Conservation (phyloP, 2,888 invertebrate genomes). For the Coleophora flavipennella region DNA sequence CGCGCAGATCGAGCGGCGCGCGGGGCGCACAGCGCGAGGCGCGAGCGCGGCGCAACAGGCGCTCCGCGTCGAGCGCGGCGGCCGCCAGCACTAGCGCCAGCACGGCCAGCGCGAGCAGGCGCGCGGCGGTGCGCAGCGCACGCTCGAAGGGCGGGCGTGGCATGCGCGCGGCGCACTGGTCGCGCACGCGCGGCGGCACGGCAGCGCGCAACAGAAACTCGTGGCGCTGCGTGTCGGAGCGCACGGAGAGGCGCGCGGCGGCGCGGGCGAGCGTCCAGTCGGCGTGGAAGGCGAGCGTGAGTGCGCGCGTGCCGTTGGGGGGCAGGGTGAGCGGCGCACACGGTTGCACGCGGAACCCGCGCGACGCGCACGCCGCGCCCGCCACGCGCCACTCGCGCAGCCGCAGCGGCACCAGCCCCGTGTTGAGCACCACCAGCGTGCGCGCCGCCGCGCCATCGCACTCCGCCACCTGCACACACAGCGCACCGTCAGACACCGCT, state of each 20-base stretch:
- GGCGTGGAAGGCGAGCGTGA: conserved; percentile 37
- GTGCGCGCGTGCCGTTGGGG: conserved; percentile 44
- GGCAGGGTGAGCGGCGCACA: conserved; percentile 42
- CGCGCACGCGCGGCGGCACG: conserved; percentile 26
- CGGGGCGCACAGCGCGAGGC: conserved; percentile 18
- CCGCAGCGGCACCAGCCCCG: conserved; percentile 89
- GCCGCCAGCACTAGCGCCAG: conserved; percentile 27
- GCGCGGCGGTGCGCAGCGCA: conserved; percentile 66
- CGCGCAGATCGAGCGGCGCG: conserved; percentile 29
- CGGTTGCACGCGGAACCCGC: conserved; percentile 47
- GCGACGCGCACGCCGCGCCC: conserved; percentile 40
- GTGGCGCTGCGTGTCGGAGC: conserved; percentile 38
- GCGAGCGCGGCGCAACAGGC: conserved; percentile 23
- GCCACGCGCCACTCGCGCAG: conserved; percentile 62
- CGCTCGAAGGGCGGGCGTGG: conserved; percentile 70
- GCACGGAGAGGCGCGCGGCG: conserved; percentile 27
- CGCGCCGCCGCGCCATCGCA: conserved; percentile 69
- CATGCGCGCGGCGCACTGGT: conserved; percentile 31
- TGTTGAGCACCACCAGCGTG: conserved; percentile 88
- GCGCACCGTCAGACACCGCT: conserved; percentile 23
- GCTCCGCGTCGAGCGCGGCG: conserved; percentile 28
- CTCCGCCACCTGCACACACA: conserved; percentile 80
- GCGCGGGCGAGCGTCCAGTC: conserved; percentile 46
- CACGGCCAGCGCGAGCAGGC: conserved; percentile 24
- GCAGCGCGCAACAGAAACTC: conserved; percentile 41